These are phyloP conservation scores for Scaeva pyrastri DNA, from an alignment of 2,888 invertebrate species.

Conservation along the genomic window DNA sequence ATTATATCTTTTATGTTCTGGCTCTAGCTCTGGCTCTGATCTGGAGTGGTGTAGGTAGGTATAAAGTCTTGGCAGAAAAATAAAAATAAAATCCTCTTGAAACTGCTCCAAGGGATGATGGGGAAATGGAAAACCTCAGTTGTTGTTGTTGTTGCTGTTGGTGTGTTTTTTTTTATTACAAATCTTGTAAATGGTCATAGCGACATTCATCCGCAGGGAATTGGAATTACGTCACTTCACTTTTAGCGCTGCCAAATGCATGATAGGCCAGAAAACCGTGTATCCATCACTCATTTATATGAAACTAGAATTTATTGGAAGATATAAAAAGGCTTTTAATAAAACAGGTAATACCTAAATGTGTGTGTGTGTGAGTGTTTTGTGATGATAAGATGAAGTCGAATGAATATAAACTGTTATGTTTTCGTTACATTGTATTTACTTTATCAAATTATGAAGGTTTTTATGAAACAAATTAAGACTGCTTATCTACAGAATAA, in stretches of 20 bases:
- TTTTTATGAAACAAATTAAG: too few species aligned
- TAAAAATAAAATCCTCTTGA: constrained; percentile 57
- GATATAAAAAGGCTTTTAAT: constrained; percentile 3
- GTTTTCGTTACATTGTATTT: too few species aligned
- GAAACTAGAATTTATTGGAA: constrained; percentile 2
- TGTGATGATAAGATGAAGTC: too few species aligned
- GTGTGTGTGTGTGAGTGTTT: too few species aligned
- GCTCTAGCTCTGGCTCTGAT: not conserved
- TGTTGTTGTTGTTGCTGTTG: not conserved
- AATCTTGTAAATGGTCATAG: constrained; percentile 65
- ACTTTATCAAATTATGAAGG: too few species aligned
- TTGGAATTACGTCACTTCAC: constrained; percentile 62
- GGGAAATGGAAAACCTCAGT: constrained; percentile 2
- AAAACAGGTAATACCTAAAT: not conserved
- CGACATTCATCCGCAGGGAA: constrained; percentile 71
- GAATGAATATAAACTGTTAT: too few species aligned
- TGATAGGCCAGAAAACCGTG: constrained; percentile 5
- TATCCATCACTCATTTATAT: constrained; percentile 4
- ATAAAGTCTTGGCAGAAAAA: constrained; percentile 50
- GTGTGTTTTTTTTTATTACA: constrained; percentile 22
- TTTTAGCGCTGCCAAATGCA: constrained; percentile 56
- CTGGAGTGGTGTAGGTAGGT: constrained; percentile 14
- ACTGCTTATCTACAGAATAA: too few species aligned
- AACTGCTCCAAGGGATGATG: constrained; percentile 57
- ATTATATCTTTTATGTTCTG: constrained; percentile 47